Base-by-base conservation (phyloP, 1,140 invertebrate species). In the Euglossa dilemma region DNA sequence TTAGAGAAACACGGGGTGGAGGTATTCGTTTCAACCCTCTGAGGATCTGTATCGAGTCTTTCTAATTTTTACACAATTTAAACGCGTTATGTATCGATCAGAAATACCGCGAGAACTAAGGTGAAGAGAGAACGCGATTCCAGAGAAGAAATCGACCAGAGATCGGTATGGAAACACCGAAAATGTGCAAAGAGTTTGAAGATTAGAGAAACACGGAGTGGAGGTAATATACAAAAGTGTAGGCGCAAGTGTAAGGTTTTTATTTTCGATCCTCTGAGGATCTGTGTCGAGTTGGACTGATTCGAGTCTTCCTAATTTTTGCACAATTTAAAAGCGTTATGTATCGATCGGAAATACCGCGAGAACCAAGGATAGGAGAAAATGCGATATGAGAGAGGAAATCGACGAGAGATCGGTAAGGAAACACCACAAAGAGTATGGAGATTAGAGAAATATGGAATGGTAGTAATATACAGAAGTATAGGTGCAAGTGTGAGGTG, bases 31-130 rank as follows among this genome's bases (percentile, higher is more conserved):
- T n/a, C n/a, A n/a, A n/a, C n/a, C n/a, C n/a, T n/a, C n/a, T n/a
- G n/a, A n/a, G n/a, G n/a, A n/a, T n/a, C n/a, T n/a, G n/a, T n/a
- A n/a, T n/a, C n/a, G n/a, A n/a, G n/a, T n/a, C n/a, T n/a, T n/a
- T n/a, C n/a, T n/a, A n/a, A n/a, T n/a, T n/a, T n/a, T n/a, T n/a
- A n/a, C n/a, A n/a, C n/a, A n/a, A n/a, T n/a, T n/a, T n/a, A n/a
- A n/a, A n/a, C n/a, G n/a, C n/a, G n/a, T n/a, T n/a, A n/a, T n/a
- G n/a, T n/a, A n/a, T n/a, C n/a, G n/a, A n/a, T n/a, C n/a, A n/a
- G n/a, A n/a, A n/a, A n/a, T n/a, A n/a, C n/a, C 52, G 52, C 36
- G 72, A 78, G 43, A 36, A 70, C 50, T 20, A 25, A 66, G 61
- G 28, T 36, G 11, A 23, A 5, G 36, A 12, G 63, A 23, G 9